These are phyloP conservation scores for Cygnus buccinator DNA, from an alignment of 2,113 vertebrate species.

Conservation along the genomic window DNA sequence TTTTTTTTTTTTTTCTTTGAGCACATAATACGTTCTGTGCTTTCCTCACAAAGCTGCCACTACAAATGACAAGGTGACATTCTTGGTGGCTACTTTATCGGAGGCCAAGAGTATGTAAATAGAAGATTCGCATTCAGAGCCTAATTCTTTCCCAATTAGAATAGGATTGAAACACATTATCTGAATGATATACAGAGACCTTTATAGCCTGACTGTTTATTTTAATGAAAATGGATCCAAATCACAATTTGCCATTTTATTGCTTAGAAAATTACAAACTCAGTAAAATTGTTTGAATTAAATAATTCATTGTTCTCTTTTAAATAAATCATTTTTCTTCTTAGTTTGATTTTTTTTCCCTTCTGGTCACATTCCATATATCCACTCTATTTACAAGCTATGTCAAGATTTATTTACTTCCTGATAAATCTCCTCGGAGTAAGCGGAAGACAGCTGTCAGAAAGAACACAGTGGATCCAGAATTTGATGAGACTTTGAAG, in stretches of 20 bases:
- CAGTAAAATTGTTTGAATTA: not conserved
- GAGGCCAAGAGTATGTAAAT: not conserved
- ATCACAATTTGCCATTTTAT: not conserved
- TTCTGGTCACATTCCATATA: not conserved
- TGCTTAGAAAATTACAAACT: not conserved
- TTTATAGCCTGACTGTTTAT: not conserved
- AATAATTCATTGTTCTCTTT: not conserved
- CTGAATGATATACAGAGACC: not conserved
- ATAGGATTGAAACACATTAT: not conserved
- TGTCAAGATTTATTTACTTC: conserved; percentile 88
- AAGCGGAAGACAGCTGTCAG: conserved; percentile 89
- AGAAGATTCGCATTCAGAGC: not conserved
- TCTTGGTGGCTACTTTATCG: not conserved
- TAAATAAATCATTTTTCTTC: not conserved
- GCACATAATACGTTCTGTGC: not conserved
- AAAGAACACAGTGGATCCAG: conserved; percentile 84
- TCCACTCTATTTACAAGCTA: conserved; percentile 75
- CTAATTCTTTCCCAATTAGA: not conserved
- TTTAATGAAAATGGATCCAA: not conserved
- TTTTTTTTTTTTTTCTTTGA: not conserved
- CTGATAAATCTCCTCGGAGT: conserved; percentile 79
- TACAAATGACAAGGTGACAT: not conserved
- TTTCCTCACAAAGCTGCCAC: not conserved
- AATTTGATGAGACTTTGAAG: conserved; percentile 87
- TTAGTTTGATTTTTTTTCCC: not conserved